phyloP scores from a whole-genome alignment of 2,888 invertebrate genomes.

The Cheilosia vulpina region DNA sequence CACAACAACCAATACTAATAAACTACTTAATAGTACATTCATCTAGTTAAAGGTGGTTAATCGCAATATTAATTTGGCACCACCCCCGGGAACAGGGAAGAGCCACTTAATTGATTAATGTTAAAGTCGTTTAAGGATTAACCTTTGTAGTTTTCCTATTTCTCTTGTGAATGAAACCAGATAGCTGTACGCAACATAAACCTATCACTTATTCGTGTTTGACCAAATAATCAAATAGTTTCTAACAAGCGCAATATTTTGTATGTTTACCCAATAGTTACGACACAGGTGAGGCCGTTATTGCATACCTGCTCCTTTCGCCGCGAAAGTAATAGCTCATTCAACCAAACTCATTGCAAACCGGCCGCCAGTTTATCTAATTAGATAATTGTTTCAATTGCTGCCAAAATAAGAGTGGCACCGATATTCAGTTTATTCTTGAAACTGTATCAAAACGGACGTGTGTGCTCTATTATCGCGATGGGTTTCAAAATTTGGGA shows the following conservation, averaged over 20 bases:
- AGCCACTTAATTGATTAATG: slow-evolving; percentile 47
- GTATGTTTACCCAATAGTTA: slow-evolving; percentile 23
- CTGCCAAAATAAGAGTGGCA: not conserved
- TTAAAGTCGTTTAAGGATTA: slow-evolving; percentile 44
- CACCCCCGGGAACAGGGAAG: not conserved
- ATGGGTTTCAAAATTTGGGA: slow-evolving; percentile 80
- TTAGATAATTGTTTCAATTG: slow-evolving; percentile 36
- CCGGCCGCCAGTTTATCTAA: slow-evolving; percentile 52
- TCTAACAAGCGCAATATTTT: slow-evolving; percentile 19
- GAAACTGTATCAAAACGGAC: slow-evolving; percentile 36
- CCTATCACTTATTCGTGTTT: not conserved
- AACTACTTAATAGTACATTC: not conserved
- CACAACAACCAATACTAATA: not conserved
- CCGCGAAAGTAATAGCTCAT: slow-evolving; percentile 12
- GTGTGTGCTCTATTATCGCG: slow-evolving; percentile 18
- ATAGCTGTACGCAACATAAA: not conserved
- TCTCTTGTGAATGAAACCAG: slow-evolving; percentile 1
- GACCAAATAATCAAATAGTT: slow-evolving; percentile 4
- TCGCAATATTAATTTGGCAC: not conserved
- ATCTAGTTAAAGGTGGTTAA: not conserved
- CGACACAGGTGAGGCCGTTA: not conserved
- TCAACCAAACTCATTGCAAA: not conserved
- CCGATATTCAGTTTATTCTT: slow-evolving; percentile 30
- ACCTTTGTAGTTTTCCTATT: not conserved
- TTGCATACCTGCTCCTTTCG: slow-evolving; percentile 22